Evolutionary conservation across 2,797 vertebrate species (phyloP).

Genomic region (Triplophysa bombifrons): DNA sequence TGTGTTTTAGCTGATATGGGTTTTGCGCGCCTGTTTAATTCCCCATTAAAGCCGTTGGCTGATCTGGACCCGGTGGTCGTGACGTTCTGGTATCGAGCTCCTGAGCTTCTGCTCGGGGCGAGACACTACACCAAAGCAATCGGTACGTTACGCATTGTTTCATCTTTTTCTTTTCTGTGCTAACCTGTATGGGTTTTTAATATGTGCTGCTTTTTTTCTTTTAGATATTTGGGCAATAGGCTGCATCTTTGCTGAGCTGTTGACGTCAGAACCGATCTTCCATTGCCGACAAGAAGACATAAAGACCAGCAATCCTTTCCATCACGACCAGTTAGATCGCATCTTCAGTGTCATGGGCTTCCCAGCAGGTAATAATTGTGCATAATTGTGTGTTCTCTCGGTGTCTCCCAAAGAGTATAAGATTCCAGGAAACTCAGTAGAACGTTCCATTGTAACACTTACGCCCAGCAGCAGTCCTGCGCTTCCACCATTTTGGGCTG

Average conservation of each 20-base stretch:
- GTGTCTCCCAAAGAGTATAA: too few species aligned
- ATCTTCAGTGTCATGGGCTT: constrained; percentile 99
- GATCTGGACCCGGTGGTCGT: constrained; percentile 91
- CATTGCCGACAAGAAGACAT: constrained; percentile 99
- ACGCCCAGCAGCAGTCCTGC: too few species aligned
- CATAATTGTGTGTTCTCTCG: too few species aligned
- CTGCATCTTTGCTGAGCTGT: constrained; percentile 96
- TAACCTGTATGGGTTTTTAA: background rate
- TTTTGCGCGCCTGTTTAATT: constrained; percentile 89
- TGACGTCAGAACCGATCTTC: constrained; percentile 97
- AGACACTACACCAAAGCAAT: constrained; percentile 99
- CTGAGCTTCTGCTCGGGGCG: constrained; percentile 88
- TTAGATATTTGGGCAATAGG: constrained; percentile 98
- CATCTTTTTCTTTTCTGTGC: background rate
- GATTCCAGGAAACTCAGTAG: too few species aligned
- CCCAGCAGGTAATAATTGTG: constrained; percentile 84
- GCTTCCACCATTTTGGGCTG: too few species aligned
- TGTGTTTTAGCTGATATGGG: constrained; percentile 87
- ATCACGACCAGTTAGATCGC: constrained; percentile 95
- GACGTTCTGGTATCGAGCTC: constrained; percentile 91
- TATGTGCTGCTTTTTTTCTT: background rate
- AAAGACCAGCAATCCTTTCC: constrained; percentile 98
- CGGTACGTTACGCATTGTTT: constrained; percentile 76
- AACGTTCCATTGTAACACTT: too few species aligned
- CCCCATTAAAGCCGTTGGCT: constrained; percentile 87